Evolutionary conservation across 2,113 vertebrate genomes (phyloP).

Genomic region (Notarius quadriscutis): DNA sequence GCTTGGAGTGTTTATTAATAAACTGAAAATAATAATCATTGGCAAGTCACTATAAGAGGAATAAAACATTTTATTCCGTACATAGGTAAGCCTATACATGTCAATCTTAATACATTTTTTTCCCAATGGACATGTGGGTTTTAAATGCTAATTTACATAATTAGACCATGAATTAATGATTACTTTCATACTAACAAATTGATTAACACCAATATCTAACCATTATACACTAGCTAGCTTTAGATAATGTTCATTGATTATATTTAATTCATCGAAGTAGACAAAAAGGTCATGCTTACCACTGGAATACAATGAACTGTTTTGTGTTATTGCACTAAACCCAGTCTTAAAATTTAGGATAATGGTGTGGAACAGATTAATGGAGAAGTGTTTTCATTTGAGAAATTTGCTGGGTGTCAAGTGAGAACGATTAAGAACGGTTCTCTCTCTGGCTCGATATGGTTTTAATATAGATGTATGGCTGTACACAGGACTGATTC

Average conservation of each 20-base stretch:
- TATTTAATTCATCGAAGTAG: background rate
- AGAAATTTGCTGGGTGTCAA: background rate
- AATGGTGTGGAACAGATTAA: background rate
- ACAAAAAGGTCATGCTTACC: background rate
- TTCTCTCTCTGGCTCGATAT: background rate
- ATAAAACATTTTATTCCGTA: background rate
- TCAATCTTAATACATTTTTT: background rate
- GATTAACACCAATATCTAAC: background rate
- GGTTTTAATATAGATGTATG: conserved; percentile 9
- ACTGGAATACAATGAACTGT: background rate
- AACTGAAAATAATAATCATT: no score
- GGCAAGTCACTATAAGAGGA: no score
- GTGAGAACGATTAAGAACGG: background rate
- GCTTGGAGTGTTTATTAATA: no score
- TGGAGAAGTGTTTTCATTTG: background rate
- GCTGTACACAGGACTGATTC: background rate
- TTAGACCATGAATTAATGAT: background rate
- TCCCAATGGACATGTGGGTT: no score
- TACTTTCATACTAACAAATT: background rate
- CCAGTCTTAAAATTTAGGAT: background rate
- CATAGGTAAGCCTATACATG: background rate
- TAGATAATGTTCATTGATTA: background rate
- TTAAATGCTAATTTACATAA: background rate
- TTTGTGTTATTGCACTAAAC: background rate
- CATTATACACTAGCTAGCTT: background rate